Percentiles rank a stretch among this genome's conserved stretches.
Conservation (phyloP, 2,888 invertebrate species). For the Ophonus ardosiacus region DNA sequence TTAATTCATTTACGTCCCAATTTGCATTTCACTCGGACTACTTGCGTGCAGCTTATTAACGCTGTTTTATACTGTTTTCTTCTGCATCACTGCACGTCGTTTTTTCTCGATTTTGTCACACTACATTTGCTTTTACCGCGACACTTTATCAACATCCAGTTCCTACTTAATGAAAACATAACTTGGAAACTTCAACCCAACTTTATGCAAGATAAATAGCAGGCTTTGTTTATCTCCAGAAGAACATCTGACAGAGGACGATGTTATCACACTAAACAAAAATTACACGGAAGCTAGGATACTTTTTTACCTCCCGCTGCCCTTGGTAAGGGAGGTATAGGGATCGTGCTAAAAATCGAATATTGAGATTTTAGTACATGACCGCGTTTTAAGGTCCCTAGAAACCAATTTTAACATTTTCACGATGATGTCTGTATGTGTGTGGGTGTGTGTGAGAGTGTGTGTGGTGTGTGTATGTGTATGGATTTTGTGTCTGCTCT, state of each 20-base stretch:
- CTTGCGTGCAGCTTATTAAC: conserved; percentile 58
- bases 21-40: conserved; percentile 57
- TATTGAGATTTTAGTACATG: too few relatives aligned
- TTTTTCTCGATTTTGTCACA: conserved; percentile 45
- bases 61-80: conserved; percentile 35
- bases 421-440: too few relatives aligned
- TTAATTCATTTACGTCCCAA: conserved; percentile 60
- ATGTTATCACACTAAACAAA: not conserved
- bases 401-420: too few relatives aligned
- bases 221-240: not conserved
- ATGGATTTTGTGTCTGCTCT: too few relatives aligned
- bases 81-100: conserved; percentile 18
- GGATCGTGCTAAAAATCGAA: too few relatives aligned
- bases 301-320: too few relatives aligned
- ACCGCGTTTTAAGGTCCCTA: too few relatives aligned
- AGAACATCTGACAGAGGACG: not conserved
- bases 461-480: too few relatives aligned
- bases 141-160: conserved; percentile 19
- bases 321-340: too few relatives aligned
- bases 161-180: conserved; percentile 33
- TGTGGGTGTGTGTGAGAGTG: too few relatives aligned
- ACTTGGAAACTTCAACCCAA: conserved; percentile 6
- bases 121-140: conserved; percentile 47
- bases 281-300: too few relatives aligned
- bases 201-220: conserved; percentile 13